phyloP scores from a whole-genome alignment of 1,140 invertebrate genomes.

The Aphis craccivora region DNA sequence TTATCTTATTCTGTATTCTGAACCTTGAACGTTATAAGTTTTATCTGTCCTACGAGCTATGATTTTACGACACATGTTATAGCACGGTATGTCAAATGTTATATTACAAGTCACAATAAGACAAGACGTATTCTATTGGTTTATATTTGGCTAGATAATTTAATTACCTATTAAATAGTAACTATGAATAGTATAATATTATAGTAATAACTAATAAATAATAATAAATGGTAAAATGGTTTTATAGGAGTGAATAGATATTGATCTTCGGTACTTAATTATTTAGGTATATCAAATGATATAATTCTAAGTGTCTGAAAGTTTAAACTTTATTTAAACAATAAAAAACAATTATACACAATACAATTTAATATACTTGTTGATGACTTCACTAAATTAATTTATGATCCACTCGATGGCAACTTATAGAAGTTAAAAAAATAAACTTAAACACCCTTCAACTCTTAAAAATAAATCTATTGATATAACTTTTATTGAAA shows the following conservation, averaged over 20 bases:
- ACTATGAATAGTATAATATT: neutral
- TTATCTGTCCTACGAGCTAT: neutral
- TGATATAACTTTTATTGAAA: too few relatives aligned
- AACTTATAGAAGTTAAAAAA: too few relatives aligned
- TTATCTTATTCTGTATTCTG: too few relatives aligned
- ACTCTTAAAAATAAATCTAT: too few relatives aligned
- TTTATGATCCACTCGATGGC: too few relatives aligned
- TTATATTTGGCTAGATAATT: neutral
- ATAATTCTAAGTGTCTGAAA: neutral
- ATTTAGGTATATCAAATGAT: neutral
- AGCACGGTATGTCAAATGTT: neutral
- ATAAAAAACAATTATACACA: too few relatives aligned
- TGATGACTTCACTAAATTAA: too few relatives aligned
- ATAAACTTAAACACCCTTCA: too few relatives aligned
- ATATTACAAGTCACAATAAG: neutral
- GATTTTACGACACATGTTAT: neutral
- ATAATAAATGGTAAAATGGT: neutral
- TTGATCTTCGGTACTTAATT: neutral
- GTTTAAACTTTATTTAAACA: neutral
- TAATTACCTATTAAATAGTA: neutral
- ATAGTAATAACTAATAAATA: too few relatives aligned
- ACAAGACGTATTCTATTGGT: neutral
- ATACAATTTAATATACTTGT: too few relatives aligned
- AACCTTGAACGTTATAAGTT: neutral
- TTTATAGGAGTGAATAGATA: neutral